A percentile compares a stretch with the other conserved stretches of the same genome.
phyloP scores from a whole-genome alignment of 2,797 vertebrate genomes.

The Arrhamphus sclerolepis region DNA sequence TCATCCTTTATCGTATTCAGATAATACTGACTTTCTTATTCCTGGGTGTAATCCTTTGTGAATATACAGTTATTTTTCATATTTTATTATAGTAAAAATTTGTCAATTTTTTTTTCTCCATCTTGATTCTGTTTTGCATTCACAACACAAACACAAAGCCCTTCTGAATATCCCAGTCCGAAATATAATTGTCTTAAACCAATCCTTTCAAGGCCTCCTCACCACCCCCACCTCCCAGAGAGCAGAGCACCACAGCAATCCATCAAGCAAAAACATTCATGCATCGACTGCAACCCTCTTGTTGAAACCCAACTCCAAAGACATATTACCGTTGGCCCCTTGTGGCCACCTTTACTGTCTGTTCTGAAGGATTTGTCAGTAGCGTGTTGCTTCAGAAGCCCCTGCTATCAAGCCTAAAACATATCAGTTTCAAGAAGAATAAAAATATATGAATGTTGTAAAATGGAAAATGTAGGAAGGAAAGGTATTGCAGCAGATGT shows the following conservation, averaged over 20 bases:
- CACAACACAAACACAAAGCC: constrained; percentile 44
- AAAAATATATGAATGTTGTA: constrained; percentile 22
- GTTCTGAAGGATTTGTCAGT: constrained; percentile 42
- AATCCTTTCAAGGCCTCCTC: constrained; percentile 47
- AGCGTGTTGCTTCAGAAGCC: constrained; percentile 27
- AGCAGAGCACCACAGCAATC: constrained; percentile 64
- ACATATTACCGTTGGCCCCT: constrained; percentile 62
- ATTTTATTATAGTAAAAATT: constrained; percentile 14
- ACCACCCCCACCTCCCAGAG: constrained; percentile 47
- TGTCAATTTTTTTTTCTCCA: constrained; percentile 8
- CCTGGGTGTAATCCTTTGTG: too few relatives aligned
- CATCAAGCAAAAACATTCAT: constrained; percentile 72
- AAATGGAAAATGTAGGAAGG: constrained; percentile 20
- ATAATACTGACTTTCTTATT: too few relatives aligned
- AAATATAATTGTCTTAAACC: constrained; percentile 66
- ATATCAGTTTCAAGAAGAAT: constrained; percentile 22
- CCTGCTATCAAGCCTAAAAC: constrained; percentile 25
- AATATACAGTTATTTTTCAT: too few relatives aligned
- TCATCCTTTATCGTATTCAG: too few relatives aligned
- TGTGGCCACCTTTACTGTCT: constrained; percentile 61
- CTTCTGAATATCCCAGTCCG: constrained; percentile 45
- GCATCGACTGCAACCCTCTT: constrained; percentile 59
- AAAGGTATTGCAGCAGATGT: constrained; percentile 25
- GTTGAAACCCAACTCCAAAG: constrained; percentile 67
- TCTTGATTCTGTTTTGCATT: constrained; percentile 36